Conservation (phyloP, 2,113 vertebrate genomes). For the Sphyrna mokarran region DNA sequence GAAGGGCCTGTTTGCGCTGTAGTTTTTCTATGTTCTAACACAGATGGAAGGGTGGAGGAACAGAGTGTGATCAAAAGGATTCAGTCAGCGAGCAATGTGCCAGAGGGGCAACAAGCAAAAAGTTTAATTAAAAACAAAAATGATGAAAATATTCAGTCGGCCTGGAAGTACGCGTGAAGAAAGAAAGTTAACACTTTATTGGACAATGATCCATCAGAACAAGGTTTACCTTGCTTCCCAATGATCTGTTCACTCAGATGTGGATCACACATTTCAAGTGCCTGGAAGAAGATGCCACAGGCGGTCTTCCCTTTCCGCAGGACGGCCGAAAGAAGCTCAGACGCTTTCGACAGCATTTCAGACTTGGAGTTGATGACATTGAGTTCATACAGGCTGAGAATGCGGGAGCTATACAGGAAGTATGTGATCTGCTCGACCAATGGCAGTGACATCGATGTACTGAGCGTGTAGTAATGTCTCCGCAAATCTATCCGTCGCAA, state of each 20-base stretch:
- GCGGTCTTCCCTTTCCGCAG: conserved; percentile 44
- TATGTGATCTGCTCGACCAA: conserved; percentile 42
- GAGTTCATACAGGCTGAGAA: conserved; percentile 42
- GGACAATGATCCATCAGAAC: background rate
- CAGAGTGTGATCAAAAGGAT: background rate
- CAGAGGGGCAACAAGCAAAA: background rate
- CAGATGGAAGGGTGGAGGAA: background rate
- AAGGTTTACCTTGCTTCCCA: conserved; percentile 43
- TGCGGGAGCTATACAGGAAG: conserved; percentile 38
- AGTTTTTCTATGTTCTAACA: no score
- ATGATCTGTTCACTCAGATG: conserved; percentile 39
- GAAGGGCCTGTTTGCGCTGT: no score
- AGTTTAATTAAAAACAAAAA: background rate
- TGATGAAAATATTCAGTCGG: background rate
- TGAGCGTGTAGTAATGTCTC: conserved; percentile 39
- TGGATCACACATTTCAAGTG: conserved; percentile 40
- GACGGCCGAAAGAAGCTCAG: conserved; percentile 44
- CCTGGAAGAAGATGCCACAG: conserved; percentile 48
- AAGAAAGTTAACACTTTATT: background rate
- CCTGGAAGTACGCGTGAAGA: background rate
- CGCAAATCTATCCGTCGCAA: conserved; percentile 38
- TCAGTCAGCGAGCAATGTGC: background rate
- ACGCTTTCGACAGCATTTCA: conserved; percentile 43
- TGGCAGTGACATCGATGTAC: conserved; percentile 40
- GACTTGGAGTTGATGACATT: conserved; percentile 42